A percentile compares a stretch with the other conserved stretches of the same genome.
phyloP scores from a whole-genome alignment of 1,140 invertebrate species.

The Bombus waltoni region DNA sequence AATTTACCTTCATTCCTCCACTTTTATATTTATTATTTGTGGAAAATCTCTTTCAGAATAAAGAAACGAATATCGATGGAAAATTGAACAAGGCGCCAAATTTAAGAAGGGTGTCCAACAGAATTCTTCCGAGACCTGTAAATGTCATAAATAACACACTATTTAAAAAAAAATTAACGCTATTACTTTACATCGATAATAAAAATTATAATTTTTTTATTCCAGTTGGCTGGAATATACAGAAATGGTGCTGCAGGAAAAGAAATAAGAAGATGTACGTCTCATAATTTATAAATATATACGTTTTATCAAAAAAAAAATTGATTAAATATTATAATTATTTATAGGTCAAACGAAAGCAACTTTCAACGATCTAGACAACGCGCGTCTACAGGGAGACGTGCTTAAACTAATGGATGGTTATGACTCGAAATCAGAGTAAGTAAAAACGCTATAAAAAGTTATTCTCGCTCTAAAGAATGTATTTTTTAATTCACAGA shows the following conservation, averaged over 20 bases:
- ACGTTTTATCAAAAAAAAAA: background rate
- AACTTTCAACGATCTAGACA: background rate
- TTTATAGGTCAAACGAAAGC: background rate
- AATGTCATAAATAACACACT: background rate
- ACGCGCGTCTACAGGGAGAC: constrained; percentile 16
- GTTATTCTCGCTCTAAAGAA: background rate
- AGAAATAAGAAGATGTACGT: constrained; percentile 32
- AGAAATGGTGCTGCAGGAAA: constrained; percentile 29
- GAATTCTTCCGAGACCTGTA: constrained; percentile 26
- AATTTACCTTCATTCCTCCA: background rate
- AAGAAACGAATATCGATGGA: constrained; percentile 11
- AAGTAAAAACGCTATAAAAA: background rate
- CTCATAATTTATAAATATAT: background rate
- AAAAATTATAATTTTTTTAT: background rate
- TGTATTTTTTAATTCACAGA: constrained; percentile 1
- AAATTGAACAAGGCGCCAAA: constrained; percentile 6
- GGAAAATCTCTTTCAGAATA: background rate
- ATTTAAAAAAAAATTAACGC: background rate
- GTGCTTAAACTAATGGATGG: constrained; percentile 21
- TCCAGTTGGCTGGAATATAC: constrained; percentile 30
- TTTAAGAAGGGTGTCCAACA: background rate
- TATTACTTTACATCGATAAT: background rate
- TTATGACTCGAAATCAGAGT: constrained; percentile 23
- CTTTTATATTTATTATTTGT: background rate
- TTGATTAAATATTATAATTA: background rate